Evolutionary conservation across 2,888 invertebrate genomes (phyloP), one percentile per base, ranked within the genome.

Genomic region (Ophion ventricosus): DNA sequence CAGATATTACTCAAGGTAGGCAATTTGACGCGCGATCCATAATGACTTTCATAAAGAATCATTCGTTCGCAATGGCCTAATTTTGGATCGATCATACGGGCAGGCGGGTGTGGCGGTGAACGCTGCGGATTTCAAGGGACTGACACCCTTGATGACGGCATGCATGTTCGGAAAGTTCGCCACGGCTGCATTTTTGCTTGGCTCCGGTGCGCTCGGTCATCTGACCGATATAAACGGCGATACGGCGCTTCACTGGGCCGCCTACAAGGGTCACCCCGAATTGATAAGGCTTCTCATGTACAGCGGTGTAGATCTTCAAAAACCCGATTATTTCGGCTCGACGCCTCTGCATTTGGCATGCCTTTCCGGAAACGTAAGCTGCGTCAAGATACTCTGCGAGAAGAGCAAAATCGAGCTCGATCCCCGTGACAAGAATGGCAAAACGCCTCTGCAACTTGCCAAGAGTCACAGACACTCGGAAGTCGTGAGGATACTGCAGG

Each of bases 161-260:
- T 97, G 98, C 88, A 98, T 98, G 97, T 98, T 98, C 91, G 98
- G 98, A 10, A 96, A 97, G 90, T 97, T 97, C 1, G 97, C 98
- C 11, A 97, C 98, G 0, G 98, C 98, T 0, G 98, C 98, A 0
- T 98, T 97, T 93, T 94, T 98, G 0, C 95, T 98, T 73, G 98
- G 98, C 40, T 98, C 97, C 96, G 98, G 98, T 2, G 98, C 98
- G 0, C 95, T 97, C 0, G 96, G 97, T 87, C 96, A 97, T 90
- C 94, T 98, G 67, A 97, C 97, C 0, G 98, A 98, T 90, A 97
- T 97, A 88, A 98, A 98, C 91, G 98, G 98, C 0, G 98, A 98
- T 90, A 98, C 97, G 0, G 98, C 98, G 0, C 94, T 98, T 43
- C 98, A 98, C 91, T 98, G 98, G 98, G 98, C 98, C 0, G 97